Percentiles rank a stretch among this genome's conserved stretches.
phyloP scores from a whole-genome alignment of 1,140 invertebrate species.

The Euura saliciscinereae region DNA sequence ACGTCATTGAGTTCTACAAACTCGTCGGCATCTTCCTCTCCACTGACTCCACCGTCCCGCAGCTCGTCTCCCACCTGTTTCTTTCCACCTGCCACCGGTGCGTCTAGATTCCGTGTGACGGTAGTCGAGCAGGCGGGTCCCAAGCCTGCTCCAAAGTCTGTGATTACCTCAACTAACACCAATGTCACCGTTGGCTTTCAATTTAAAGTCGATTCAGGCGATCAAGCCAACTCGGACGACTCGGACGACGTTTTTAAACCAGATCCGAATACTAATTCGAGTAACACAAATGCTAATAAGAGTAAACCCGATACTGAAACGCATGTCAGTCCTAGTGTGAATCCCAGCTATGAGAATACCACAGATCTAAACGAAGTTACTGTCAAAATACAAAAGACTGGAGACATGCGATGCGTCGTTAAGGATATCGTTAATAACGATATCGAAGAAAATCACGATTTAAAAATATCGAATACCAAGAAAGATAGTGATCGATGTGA shows the following conservation, averaged over 20 bases:
- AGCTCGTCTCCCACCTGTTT: constrained; percentile 37
- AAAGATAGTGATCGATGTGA: not conserved
- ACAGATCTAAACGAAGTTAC: not conserved
- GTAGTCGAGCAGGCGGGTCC: constrained; percentile 33
- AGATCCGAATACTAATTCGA: constrained; percentile 14
- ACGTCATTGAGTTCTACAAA: constrained; percentile 46
- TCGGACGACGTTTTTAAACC: constrained; percentile 26
- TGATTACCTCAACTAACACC: constrained; percentile 28
- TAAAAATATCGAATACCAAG: not conserved
- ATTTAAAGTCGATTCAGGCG: constrained; percentile 22
- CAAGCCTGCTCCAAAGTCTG: constrained; percentile 22
- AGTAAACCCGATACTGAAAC: not conserved
- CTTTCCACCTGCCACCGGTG: constrained; percentile 29
- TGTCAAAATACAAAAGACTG: not conserved
- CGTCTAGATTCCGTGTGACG: constrained; percentile 43
- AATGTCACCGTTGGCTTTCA: constrained; percentile 34
- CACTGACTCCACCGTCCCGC: constrained; percentile 35
- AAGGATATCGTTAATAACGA: not conserved
- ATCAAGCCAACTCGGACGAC: constrained; percentile 32
- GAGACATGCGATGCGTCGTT: not conserved
- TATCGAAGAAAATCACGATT: not conserved
- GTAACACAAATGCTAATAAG: not conserved
- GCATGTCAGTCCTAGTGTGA: not conserved
- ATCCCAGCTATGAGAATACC: not conserved
- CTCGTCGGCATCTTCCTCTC: constrained; percentile 42